Evolutionary conservation across 2,797 vertebrate species (phyloP).

Genomic region (Squalus acanthias): DNA sequence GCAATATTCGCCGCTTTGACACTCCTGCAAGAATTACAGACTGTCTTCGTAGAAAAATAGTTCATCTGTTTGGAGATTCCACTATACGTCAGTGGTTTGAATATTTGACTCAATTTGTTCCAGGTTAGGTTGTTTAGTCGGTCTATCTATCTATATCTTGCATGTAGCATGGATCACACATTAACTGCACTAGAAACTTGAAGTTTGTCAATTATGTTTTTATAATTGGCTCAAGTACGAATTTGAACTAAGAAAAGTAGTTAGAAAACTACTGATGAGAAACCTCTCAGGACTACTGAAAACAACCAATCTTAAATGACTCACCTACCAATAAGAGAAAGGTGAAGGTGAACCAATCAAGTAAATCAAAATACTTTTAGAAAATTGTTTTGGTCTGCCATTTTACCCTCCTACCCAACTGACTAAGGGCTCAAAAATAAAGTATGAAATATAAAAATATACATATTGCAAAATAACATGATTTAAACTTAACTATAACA

Average conservation of each 20-base stretch:
- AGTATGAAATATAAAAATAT: too few species aligned
- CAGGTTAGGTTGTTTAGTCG: background rate
- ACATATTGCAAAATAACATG: too few species aligned
- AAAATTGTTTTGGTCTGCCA: background rate
- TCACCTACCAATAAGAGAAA: background rate
- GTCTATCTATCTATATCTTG: background rate
- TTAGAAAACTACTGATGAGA: background rate
- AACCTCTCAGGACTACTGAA: background rate
- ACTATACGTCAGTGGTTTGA: constrained; percentile 29
- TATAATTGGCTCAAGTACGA: too few species aligned
- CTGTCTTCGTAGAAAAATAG: constrained; percentile 1
- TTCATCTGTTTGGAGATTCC: constrained; percentile 14
- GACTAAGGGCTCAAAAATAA: too few species aligned
- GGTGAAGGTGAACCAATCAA: background rate
- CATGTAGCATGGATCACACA: background rate
- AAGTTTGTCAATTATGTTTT: too few species aligned
- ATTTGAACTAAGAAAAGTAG: too few species aligned
- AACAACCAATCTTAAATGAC: background rate
- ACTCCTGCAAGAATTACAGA: background rate
- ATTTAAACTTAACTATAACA: too few species aligned
- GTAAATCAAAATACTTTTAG: background rate
- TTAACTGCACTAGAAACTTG: background rate
- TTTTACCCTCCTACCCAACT: too few species aligned
- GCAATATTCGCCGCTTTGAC: constrained; percentile 13
- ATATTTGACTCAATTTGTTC: background rate